phyloP scores from a whole-genome alignment of 2,888 invertebrate species.

The Phasia obesa region DNA sequence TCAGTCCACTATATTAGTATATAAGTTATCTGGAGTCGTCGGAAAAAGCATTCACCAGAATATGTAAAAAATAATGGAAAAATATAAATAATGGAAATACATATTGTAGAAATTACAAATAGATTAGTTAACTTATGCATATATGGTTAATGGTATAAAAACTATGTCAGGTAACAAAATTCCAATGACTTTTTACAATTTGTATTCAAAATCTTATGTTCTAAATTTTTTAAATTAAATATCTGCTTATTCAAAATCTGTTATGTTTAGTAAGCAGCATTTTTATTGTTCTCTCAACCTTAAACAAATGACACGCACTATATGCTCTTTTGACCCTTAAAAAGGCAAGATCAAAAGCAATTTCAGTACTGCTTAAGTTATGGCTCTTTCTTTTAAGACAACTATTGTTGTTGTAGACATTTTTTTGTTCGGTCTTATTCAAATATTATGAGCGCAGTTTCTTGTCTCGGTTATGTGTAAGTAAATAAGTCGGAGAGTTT shows the following conservation, averaged over 20 bases:
- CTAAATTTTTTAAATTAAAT: too few relatives aligned
- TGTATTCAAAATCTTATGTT: neutral
- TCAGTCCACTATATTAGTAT: too few relatives aligned
- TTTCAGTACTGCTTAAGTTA: slow-evolving; percentile 14
- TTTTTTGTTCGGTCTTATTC: slow-evolving; percentile 7
- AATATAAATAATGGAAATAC: too few relatives aligned
- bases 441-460: slow-evolving; percentile 59
- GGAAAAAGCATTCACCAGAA: too few relatives aligned
- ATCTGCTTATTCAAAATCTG: too few relatives aligned
- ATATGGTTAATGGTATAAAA: too few relatives aligned
- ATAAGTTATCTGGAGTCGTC: too few relatives aligned
- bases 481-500: slow-evolving; percentile 4
- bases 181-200: too few relatives aligned
- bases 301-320: slow-evolving; percentile 26
- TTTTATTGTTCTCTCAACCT: slow-evolving; percentile 1
- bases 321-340: slow-evolving; percentile 49
- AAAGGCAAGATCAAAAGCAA: slow-evolving; percentile 29
- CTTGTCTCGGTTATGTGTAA: neutral
- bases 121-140: too few relatives aligned
- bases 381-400: slow-evolving; percentile 11
- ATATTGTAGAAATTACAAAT: too few relatives aligned
- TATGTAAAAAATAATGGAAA: too few relatives aligned
- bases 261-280: neutral
- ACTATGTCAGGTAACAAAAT: too few relatives aligned
- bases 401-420: neutral